Evolutionary conservation across 2,888 invertebrate species (phyloP), one percentile per base, ranked within the genome.

Genomic region (Stenurella melanura): DNA sequence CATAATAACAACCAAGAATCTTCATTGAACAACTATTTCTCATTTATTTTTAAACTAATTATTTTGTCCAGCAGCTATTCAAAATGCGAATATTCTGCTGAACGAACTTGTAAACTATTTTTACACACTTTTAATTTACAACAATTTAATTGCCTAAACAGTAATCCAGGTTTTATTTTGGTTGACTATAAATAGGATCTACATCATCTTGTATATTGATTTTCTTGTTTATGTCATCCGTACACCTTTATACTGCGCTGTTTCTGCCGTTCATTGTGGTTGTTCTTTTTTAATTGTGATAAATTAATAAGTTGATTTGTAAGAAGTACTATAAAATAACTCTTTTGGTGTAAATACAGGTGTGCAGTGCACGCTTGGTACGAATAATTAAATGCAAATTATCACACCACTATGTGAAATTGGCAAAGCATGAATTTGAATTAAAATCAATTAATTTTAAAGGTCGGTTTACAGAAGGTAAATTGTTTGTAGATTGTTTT

Each of bases 131-230:
- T 54, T 63, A 72, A 63, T 63, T 60, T 50, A 50, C 30, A 50
- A 63, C 63, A 42, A 63, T 72, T 72, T 72, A 72, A 72, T 72
- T 63, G 54, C 63, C 63, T 30, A 72, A 72, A 72, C 71, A 72
- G 73, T 57, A 66, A 56, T 56, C 73, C 34, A 66, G 9, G 19
- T 58, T 30, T 56, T 67, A 73, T 73, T 73, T 66, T 30, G 63
- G 54, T 30, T 56, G 15, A 42, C 57, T 67, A 73, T 67, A 73
- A 73, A 73, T 73, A 73, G 73, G 66, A 63, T 15, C 38, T 38
- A 58, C 66, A 73, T 73, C 73, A 73, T 57, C 63, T 72, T 72
- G 54, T n/a, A 72, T 58, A 72, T 72, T 72, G 58, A 63, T 72
- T 72, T 63, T 72, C 38, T 60, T 70, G 38, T 72, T 67, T 72